These are phyloP conservation scores for Stomorhina lunata DNA, from an alignment of 2,888 invertebrate species.

Conservation along the genomic window DNA sequence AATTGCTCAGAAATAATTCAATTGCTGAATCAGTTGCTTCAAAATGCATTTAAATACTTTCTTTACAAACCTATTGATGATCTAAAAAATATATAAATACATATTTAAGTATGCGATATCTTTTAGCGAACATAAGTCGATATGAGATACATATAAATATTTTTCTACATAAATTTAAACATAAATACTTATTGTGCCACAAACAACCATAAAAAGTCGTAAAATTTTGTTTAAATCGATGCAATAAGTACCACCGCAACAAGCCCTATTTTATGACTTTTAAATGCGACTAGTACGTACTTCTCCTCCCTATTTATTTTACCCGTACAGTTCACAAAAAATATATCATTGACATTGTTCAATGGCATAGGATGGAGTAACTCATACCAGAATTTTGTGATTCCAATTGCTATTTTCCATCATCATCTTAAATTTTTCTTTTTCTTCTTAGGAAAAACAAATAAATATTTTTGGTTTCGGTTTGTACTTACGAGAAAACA, in stretches of 20 bases:
- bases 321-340: neutral
- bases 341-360: neutral
- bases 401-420: constrained; percentile 47
- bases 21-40: constrained; percentile 9
- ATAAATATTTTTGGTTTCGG: constrained; percentile 35
- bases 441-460: constrained; percentile 23
- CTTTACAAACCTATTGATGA: constrained; percentile 26
- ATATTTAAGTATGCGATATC: constrained; percentile 9
- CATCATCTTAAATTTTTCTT: neutral
- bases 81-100: constrained; percentile 9
- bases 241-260: constrained; percentile 30
- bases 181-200: constrained; percentile 19
- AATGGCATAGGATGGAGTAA: neutral
- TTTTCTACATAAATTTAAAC: neutral
- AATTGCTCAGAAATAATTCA: constrained; percentile 50
- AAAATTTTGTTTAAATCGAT: constrained; percentile 54
- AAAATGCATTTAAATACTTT: constrained; percentile 27
- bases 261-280: constrained; percentile 57
- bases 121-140: neutral
- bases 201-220: constrained; percentile 52
- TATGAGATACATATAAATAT: neutral
- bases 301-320: neutral
- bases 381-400: constrained; percentile 15
- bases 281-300: constrained; percentile 30
- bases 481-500: neutral